Percentiles rank a stretch among this genome's conserved stretches.
These are phyloP conservation scores for Atrina japonica DNA, from an alignment of 2,888 invertebrate genomes.

Conservation along the genomic window DNA sequence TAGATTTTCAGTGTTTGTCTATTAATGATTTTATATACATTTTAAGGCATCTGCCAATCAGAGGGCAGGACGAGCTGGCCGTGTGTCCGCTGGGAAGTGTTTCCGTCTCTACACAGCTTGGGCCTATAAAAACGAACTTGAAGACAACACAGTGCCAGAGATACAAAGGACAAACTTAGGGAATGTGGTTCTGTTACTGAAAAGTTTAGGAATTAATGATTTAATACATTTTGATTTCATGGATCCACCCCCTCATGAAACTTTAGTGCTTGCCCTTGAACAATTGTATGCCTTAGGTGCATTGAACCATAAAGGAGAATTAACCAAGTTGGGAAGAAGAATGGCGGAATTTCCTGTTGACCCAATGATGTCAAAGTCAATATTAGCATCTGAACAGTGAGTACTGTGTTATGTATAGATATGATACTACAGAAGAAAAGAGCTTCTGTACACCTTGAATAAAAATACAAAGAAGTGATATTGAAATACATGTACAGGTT, in stretches of 20 bases:
- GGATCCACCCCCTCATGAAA: slow-evolving; percentile 91
- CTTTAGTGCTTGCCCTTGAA: slow-evolving; percentile 91
- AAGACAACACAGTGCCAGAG: slow-evolving; percentile 98
- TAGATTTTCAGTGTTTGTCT: background rate
- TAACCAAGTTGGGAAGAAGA: slow-evolving; percentile 96
- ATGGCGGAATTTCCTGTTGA: slow-evolving; percentile 99
- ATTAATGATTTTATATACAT: slow-evolving; percentile 23
- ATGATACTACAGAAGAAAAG: no score
- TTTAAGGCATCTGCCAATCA: slow-evolving; percentile 96
- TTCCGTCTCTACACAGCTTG: slow-evolving; percentile 98
- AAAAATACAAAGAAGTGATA: no score
- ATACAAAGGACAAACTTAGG: slow-evolving; percentile 98
- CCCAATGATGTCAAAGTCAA: slow-evolving; percentile 99
- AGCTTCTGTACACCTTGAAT: no score
- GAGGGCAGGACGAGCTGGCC: slow-evolving; percentile 96
- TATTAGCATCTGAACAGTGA: slow-evolving; percentile 97
- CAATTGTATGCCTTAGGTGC: slow-evolving; percentile 98
- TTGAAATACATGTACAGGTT: no score
- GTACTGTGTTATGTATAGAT: slow-evolving; percentile 60
- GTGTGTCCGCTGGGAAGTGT: slow-evolving; percentile 97
- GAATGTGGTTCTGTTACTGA: slow-evolving; percentile 97
- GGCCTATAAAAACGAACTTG: slow-evolving; percentile 99
- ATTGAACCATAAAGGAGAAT: slow-evolving; percentile 97
- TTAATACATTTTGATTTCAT: slow-evolving; percentile 98
- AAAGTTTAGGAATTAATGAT: slow-evolving; percentile 98